Conservation (phyloP, 2,113 vertebrate genomes). For the Jacana jacana region DNA sequence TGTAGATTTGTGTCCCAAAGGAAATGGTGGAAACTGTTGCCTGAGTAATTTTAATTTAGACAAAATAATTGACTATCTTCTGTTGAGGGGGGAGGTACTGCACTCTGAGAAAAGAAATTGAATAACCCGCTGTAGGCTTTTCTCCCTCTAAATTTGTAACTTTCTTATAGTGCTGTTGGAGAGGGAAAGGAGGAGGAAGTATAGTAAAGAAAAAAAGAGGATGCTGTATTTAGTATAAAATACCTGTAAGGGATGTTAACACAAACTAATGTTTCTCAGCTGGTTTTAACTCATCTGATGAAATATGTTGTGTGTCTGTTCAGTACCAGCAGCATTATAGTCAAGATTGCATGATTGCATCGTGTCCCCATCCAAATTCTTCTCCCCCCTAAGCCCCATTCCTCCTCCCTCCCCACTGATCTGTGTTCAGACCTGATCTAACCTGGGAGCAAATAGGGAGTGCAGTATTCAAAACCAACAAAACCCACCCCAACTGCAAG, state of each 20-base stretch:
- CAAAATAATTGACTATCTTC: not conserved
- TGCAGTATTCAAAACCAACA: not conserved
- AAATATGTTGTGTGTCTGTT: not conserved
- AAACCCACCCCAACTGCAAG: not conserved
- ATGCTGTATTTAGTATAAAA: not conserved
- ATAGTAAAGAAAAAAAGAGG: not conserved
- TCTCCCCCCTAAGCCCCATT: too few relatives aligned
- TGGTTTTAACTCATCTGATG: not conserved
- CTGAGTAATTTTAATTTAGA: not conserved
- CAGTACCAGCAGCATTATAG: not conserved
- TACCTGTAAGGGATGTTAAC: not conserved
- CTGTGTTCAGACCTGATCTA: not conserved
- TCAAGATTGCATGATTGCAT: not conserved
- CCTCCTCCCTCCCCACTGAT: too few relatives aligned
- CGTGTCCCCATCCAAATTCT: not conserved
- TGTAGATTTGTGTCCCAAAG: not conserved
- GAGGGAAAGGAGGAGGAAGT: not conserved
- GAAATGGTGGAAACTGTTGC: not conserved
- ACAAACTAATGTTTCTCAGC: not conserved
- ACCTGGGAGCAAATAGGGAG: not conserved
- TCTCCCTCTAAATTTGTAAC: not conserved
- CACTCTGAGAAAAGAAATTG: not conserved
- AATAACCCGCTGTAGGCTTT: not conserved
- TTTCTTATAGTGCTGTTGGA: not conserved
- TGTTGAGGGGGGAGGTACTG: too few relatives aligned